phyloP scores from a whole-genome alignment of 2,113 vertebrate genomes.

The Nyctibius bracteatus region DNA sequence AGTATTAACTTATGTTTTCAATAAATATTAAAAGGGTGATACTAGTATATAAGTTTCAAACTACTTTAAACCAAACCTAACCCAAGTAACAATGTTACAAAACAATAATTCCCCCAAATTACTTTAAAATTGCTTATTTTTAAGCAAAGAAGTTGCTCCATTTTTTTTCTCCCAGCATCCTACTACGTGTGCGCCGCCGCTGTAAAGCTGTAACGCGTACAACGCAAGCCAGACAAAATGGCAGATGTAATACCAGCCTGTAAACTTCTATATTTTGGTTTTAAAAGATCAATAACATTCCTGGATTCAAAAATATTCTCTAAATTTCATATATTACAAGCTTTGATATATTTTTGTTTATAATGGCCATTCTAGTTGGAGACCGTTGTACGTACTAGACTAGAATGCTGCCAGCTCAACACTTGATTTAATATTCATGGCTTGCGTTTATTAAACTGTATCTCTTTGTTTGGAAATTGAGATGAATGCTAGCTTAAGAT shows the following conservation, averaged over 20 bases:
- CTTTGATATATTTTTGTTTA: neutral
- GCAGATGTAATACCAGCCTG: neutral
- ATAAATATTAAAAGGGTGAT: conserved; percentile 1
- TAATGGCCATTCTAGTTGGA: neutral
- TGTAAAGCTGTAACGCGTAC: neutral
- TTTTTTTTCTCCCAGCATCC: neutral
- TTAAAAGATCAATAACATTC: neutral
- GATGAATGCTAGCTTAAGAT: neutral
- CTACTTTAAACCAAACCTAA: neutral
- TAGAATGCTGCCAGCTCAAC: neutral
- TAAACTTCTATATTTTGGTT: neutral
- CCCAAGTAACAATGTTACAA: neutral
- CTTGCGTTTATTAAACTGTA: neutral
- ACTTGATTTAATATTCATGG: neutral
- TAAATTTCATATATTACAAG: neutral
- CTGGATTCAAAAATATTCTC: neutral
- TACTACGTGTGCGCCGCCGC: neutral
- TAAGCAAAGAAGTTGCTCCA: neutral
- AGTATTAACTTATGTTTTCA: neutral
- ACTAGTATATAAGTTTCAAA: neutral
- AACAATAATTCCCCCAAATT: neutral
- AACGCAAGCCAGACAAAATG: neutral
- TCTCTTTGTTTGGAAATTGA: neutral
- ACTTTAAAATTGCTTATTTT: neutral
- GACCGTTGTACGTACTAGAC: neutral